Evolutionary conservation across 2,797 vertebrate genomes (phyloP).

Genomic region (Chaetophractus vellerosus): DNA sequence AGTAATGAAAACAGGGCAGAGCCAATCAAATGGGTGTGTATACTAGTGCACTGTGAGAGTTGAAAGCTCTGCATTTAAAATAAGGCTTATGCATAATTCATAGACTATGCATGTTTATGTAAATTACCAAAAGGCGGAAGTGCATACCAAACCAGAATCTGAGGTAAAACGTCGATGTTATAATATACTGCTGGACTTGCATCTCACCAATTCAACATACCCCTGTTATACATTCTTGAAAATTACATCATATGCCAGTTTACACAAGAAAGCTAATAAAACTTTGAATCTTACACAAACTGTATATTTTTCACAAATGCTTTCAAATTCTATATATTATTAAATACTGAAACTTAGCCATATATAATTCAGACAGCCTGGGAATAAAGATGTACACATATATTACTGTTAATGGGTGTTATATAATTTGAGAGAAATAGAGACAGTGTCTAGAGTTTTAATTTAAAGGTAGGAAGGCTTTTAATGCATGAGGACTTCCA

Average conservation of each 20-base stretch:
- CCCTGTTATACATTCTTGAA: constrained; percentile 72
- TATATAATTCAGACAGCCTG: constrained; percentile 66
- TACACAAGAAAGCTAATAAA: constrained; percentile 74
- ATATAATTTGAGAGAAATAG: not conserved
- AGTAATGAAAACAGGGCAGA: constrained; percentile 90
- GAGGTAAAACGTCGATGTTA: constrained; percentile 84
- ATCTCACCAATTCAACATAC: constrained; percentile 72
- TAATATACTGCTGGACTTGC: constrained; percentile 82
- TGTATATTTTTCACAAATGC: constrained; percentile 76
- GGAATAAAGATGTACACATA: constrained; percentile 56
- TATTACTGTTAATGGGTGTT: constrained; percentile 37
- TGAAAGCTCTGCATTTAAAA: constrained; percentile 88
- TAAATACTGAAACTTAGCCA: constrained; percentile 72
- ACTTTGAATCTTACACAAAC: constrained; percentile 67
- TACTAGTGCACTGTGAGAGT: constrained; percentile 85
- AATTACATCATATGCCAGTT: constrained; percentile 48
- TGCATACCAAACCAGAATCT: constrained; percentile 84
- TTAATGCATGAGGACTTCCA: constrained; percentile 45
- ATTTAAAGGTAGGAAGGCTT: constrained; percentile 71
- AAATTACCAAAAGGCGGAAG: constrained; percentile 88
- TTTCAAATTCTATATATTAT: constrained; percentile 61
- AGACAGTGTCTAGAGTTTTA: constrained; percentile 61
- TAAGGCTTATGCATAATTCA: constrained; percentile 89
- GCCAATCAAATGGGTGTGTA: constrained; percentile 89
- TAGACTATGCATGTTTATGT: constrained; percentile 88